Evolutionary conservation across 2,888 invertebrate genomes (phyloP), one percentile per base, ranked within the genome.

Genomic region (Drosophila pegasa): DNA sequence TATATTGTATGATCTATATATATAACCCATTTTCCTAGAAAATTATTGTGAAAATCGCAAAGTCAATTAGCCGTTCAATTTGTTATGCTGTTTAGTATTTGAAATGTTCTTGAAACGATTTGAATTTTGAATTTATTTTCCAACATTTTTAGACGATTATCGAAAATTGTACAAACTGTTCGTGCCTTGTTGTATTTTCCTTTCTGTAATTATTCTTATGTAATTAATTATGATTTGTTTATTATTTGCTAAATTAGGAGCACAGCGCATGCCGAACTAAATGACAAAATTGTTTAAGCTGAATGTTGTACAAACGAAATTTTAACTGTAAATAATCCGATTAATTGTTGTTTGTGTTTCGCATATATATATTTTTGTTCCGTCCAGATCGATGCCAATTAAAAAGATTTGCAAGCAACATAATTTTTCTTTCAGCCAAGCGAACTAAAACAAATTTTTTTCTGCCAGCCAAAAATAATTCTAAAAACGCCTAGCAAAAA

Each of bases 1-100:
- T 33, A 52, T 60, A 29, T 18, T 10, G 12, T 40, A 14, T 31
- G 54, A 60, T 60, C n/a, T 16, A 41, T 55, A 63, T 57, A 51
- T 35, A 57, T 35, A 57, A 59, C 69, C 59, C 63, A 68, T 55
- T 55, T 43, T 22, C n/a, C 57, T 61, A 65, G 61, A 31, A 55
- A 75, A 55, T 55, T 70, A 64, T 60, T 73, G 54, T 64, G 58
- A 75, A 56, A 60, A 33, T 63, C 35, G 31, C 60, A 60, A 48
- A 29, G 3, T 60, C 38, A 31, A 66, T 75, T 75, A 75, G 75
- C 75, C 79, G 70, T 78, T 31, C 56, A 74, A 88, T 90, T 90
- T 90, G 91, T 90, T 90, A 91, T 90, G 90, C 90, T 89, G 88
- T 90, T 90, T 89, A 83, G 75, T 75, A 72, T 63, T 78, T 73